Base-by-base conservation (phyloP, 2,888 invertebrate species). In the Dasysyrphus tricinctus region DNA sequence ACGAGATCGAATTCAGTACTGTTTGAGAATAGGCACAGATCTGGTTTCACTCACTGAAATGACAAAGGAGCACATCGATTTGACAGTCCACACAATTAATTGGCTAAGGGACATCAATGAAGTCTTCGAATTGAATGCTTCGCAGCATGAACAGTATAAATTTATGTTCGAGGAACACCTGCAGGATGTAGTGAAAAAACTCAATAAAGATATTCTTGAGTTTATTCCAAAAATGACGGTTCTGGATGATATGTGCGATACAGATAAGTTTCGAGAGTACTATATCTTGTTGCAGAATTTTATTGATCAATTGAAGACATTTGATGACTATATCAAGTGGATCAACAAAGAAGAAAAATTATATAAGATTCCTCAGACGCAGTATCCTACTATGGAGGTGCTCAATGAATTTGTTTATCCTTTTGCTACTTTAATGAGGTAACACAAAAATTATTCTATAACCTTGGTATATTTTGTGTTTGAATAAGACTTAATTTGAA, bases 281-380 rank as follows among this genome's bases (percentile, higher is more conserved):
- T 94, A 96, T 44, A 95, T 96, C 91, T 95, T 96, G 89, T 93
- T 98, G 88, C 94, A 96, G 74, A 95, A 95, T 88, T 95, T 97
- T 59, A 95, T 96, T 78, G 95, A 96, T 89, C 94, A 96, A 80
- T 93, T 98, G 63, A 94, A 95, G 80, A 95, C 95, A 24, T 96
- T 97, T 89, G 95, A 96, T 89, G 95, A 95, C 88, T 94, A 96
- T 88, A 96, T 97, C 19, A 92, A 93, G 6, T 98, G 97, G 97
- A 97, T 98, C 69, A 98, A 98, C 92, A 95, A 95, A 89, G 98
- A 98, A 93, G 98, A 98, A 93, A 93, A 93, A 5, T 94, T 92
- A 4, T 97, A 98, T 90, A 97, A 97, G 90, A 96, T 97, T 90
- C 96, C 96, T 2, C 91, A 95, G 65, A 95, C 96, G 0, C 92